These are phyloP conservation scores for Zaprionus bogoriensis DNA, from an alignment of 2,888 invertebrate genomes.

Conservation along the genomic window DNA sequence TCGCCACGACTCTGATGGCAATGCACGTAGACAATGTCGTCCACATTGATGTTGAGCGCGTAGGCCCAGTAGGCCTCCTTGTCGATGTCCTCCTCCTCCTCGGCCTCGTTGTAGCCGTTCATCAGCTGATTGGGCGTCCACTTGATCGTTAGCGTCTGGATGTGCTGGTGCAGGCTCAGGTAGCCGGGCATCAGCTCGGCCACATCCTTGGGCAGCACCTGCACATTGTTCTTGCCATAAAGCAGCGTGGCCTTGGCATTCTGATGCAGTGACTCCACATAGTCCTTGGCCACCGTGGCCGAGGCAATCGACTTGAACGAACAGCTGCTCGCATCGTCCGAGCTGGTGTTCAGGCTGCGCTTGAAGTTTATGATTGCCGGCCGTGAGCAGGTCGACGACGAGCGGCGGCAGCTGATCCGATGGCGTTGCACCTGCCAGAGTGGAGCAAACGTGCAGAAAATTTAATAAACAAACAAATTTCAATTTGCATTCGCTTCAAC, in stretches of 20 bases:
- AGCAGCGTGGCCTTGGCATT: constrained; percentile 94
- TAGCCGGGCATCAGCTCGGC: constrained; percentile 94
- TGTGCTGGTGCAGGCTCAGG: constrained; percentile 94
- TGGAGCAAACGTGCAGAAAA: background rate
- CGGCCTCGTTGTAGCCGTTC: constrained; percentile 91
- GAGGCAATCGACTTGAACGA: constrained; percentile 80
- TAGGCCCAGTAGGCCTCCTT: constrained; percentile 95
- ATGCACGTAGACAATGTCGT: constrained; percentile 97
- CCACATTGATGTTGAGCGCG: constrained; percentile 93
- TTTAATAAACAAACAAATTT: background rate
- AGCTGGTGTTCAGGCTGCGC: constrained; percentile 89
- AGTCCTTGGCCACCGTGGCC: constrained; percentile 89
- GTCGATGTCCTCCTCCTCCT: constrained; percentile 87
- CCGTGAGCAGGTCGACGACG: constrained; percentile 88
- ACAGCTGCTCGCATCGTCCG: constrained; percentile 86
- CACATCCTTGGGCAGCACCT: constrained; percentile 93
- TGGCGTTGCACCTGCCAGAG: constrained; percentile 83
- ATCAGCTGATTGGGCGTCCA: constrained; percentile 99
- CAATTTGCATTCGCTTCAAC: background rate
- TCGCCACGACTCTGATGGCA: constrained; percentile 92
- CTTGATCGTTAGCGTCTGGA: constrained; percentile 92
- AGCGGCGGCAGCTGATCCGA: constrained; percentile 91
- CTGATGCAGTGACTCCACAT: constrained; percentile 97
- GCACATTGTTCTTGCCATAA: constrained; percentile 97
- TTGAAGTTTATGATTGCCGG: constrained; percentile 89